These are phyloP conservation scores for Idris sp. DNA, from an alignment of 1,140 invertebrate genomes.

Conservation along the genomic window DNA sequence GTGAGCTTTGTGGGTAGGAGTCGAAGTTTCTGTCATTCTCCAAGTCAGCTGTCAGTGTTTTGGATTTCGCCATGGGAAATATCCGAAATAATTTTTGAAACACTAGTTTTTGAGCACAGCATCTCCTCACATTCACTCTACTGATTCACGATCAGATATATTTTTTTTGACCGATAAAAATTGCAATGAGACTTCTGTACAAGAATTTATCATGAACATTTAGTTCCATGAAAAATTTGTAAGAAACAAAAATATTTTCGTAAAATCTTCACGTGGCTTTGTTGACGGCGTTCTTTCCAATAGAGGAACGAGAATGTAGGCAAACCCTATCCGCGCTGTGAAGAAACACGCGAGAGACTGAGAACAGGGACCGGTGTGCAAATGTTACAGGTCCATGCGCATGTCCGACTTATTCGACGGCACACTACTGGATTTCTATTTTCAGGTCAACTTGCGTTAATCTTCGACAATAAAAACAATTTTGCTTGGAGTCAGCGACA, in stretches of 20 bases:
- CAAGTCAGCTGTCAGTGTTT: constrained; percentile 56
- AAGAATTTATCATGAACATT: too few species aligned
- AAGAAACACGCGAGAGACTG: constrained; percentile 69
- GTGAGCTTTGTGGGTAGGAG: constrained; percentile 67
- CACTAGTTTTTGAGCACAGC: constrained; percentile 19
- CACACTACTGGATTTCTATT: constrained; percentile 61
- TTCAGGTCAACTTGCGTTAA: constrained; percentile 59
- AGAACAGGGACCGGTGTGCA: constrained; percentile 60
- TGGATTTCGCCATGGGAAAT: constrained; percentile 55
- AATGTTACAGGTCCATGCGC: constrained; percentile 64
- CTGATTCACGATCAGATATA: too few species aligned
- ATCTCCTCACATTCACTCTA: constrained; percentile 4
- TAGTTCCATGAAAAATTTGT: too few species aligned
- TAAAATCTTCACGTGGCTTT: constrained; percentile 20
- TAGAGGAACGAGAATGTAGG: not conserved
- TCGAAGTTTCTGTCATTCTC: constrained; percentile 75
- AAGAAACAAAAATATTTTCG: too few species aligned
- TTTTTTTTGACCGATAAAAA: too few species aligned
- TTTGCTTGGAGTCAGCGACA: constrained; percentile 43
- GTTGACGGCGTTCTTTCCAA: constrained; percentile 22
- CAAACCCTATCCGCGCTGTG: constrained; percentile 52
- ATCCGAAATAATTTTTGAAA: constrained; percentile 13
- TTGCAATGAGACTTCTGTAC: too few species aligned
- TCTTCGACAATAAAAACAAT: constrained; percentile 59
- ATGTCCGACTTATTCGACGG: constrained; percentile 68